These are phyloP conservation scores for Paralvinella palmiformis DNA, from an alignment of 1,140 invertebrate genomes.

Conservation along the genomic window DNA sequence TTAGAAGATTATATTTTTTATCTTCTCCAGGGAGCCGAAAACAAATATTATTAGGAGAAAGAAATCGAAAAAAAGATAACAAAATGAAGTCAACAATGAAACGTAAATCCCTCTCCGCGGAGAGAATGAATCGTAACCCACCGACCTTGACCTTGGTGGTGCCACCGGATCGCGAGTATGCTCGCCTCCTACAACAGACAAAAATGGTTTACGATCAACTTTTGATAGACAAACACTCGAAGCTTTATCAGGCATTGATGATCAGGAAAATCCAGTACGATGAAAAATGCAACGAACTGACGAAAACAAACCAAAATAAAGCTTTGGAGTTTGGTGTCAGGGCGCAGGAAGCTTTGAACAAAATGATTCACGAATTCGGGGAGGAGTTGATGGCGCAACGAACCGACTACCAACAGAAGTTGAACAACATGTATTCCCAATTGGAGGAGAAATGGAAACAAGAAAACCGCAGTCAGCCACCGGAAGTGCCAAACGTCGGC, in stretches of 20 bases:
- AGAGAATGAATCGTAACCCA: neutral
- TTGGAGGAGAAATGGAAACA: neutral
- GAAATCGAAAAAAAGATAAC: no score
- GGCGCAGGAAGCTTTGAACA: neutral
- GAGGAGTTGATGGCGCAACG: neutral
- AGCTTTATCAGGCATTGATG: neutral
- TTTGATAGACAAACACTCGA: neutral
- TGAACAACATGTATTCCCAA: neutral
- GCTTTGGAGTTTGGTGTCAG: neutral
- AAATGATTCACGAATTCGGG: neutral
- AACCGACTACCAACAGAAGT: neutral
- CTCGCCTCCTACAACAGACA: neutral
- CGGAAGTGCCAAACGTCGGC: neutral
- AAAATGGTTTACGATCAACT: conserved; percentile 5
- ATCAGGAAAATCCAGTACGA: neutral
- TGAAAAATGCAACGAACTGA: neutral
- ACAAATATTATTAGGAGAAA: no score
- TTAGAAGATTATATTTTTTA: no score
- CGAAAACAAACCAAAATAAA: neutral
- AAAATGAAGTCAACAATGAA: no score
- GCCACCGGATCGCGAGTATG: neutral
- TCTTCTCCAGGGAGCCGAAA: no score
- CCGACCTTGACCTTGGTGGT: neutral
- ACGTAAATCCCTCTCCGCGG: no score
- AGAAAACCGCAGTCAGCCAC: neutral